phyloP scores from a whole-genome alignment of 2,888 invertebrate genomes.

The Dicranocentrus wangi region DNA sequence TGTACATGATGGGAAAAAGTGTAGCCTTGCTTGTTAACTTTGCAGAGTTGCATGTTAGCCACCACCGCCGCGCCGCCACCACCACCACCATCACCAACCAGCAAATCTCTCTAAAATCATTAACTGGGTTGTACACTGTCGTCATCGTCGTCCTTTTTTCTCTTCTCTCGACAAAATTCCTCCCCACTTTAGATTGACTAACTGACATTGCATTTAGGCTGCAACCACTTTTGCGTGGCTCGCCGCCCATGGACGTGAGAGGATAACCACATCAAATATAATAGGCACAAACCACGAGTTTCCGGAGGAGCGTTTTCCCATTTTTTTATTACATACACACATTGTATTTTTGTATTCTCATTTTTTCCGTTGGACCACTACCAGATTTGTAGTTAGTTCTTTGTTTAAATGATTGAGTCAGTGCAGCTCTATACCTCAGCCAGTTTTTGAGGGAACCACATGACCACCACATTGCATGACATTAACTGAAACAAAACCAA shows the following conservation, averaged over 20 bases:
- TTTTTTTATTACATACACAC: slow-evolving; percentile 7
- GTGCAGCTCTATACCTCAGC: slow-evolving; percentile 46
- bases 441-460: slow-evolving; percentile 20
- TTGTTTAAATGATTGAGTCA: slow-evolving; percentile 31
- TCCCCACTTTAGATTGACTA: not conserved
- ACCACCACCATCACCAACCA: too few relatives aligned
- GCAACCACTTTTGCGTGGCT: slow-evolving; percentile 70
- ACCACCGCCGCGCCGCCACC: too few relatives aligned
- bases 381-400: slow-evolving; percentile 4
- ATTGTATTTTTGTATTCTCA: too few relatives aligned
- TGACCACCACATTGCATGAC: slow-evolving; percentile 23
- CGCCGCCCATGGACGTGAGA: slow-evolving; percentile 68
- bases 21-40: too few relatives aligned
- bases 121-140: too few relatives aligned
- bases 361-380: not conserved
- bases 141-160: too few relatives aligned
- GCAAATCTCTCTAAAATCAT: too few relatives aligned
- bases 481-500: slow-evolving; percentile 7
- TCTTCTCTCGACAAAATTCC: too few relatives aligned
- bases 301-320: slow-evolving; percentile 59
- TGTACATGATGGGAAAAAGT: too few relatives aligned
- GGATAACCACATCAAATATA: slow-evolving; percentile 70
- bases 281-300: slow-evolving; percentile 66
- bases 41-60: too few relatives aligned
- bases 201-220: slow-evolving; percentile 42